Base-by-base conservation (phyloP, 2,888 invertebrate genomes). In the Orthosia cruda region DNA sequence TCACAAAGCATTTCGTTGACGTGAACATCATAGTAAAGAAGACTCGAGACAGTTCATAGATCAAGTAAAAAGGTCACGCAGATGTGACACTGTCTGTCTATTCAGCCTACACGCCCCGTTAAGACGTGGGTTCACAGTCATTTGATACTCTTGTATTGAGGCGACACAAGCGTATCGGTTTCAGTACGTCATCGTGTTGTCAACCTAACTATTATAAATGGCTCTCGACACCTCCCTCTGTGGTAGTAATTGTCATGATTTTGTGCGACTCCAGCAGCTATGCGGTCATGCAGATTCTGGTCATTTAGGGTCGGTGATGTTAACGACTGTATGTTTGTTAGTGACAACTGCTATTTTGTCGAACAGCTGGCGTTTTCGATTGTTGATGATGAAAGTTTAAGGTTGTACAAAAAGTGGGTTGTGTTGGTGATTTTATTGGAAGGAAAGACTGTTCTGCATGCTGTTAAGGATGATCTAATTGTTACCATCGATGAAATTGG, bases 141-240 rank as follows among this genome's bases (percentile, higher is more conserved):
- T 57, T 26, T 52, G 87, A 89, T 89, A 89, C 76, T 71, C 79
- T 84, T 89, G 85, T 71, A 77, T 79, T 68, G 50, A 32, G 65
- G 70, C 78, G 76, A 80, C 71, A 82, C 81, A 82, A 81, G 40
- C 70, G 73, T 90, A 87, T 90, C 88, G 61, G 80, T 90, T 90
- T 86, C 88, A 61, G 57, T 69, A 70, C 79, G 79, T 77, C 84
- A 80, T 77, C 65, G 71, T 61, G 67, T 73, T 83, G 83, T 76
- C 78, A 64, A 62, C 65, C 61, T 70, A 74, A 86, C 81, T 72
- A 66, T 81, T 74, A 87, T 72, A 81, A 87, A 86, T 87, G 74
- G 52, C 32, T 79, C 20, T 77, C 18, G 61, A 66, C 76, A 74
- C 64, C 80, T 77, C 74, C 26, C 58, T 75, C 26, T 20, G n/a